Base-by-base conservation (phyloP, 2,888 invertebrate genomes). In the Meiosimyza decipiens region DNA sequence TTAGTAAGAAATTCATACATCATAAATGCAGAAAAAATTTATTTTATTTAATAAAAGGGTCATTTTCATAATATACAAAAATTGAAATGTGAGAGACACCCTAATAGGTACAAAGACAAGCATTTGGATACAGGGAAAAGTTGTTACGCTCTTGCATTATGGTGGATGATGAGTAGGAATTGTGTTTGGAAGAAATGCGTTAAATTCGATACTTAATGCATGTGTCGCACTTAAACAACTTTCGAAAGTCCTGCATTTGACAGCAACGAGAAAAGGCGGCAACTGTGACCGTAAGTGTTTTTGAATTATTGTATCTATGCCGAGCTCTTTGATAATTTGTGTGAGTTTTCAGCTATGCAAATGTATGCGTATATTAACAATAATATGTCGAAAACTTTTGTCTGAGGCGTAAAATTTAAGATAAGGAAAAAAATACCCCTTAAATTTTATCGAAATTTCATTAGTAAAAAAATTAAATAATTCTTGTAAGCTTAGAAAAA, bases 241-340 rank as follows among this genome's bases (percentile, higher is more conserved):
- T 73, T 68, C 71, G 62, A 55, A 62, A 51, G 74, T 71, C 71
- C 76, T 82, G 83, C 76, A 76, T 54, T 73, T 83, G 84, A 84
- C 84, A 84, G 80, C 77, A 81, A 83, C 83, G 82, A 83, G 81
- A 81, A 84, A 83, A 84, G 84, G 84, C 84, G 84, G 84, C 79
- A 82, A 83, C 80, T 77, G 75, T 71, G 68, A 70, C 68, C 72
- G 73, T 71, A 78, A 77, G 84, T 85, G 85, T 85, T 84, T 85
- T 82, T 85, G 85, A 85, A 81, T 85, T 85, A 85, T 85, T 84
- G 71, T 72, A 62, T 50, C 69, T 62, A 73, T 68, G 65, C 40
- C 50, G 54, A 22, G 47, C 47, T 73, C 40, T 74, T 69, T 77
- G 59, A 71, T 65, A 63, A 59, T 74, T 54, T 47, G 59, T 70